Base-by-base conservation (phyloP, 2,888 invertebrate genomes). In the Stenurella melanura region DNA sequence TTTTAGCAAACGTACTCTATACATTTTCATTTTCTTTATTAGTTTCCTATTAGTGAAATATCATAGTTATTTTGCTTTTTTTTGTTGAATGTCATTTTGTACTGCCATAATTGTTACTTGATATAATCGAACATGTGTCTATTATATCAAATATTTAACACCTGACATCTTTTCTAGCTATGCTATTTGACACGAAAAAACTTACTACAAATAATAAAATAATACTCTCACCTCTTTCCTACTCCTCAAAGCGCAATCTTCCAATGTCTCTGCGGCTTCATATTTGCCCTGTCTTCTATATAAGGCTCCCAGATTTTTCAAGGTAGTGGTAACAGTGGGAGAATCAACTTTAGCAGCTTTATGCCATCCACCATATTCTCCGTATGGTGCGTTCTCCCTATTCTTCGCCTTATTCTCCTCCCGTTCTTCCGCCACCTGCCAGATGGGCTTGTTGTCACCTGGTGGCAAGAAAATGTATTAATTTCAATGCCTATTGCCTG, bases 231-330 rank as follows among this genome's bases (percentile, higher is more conserved):
- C 97, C 94, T 98, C 98, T 92, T 97, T 98, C 90, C 97, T 93
- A 89, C 98, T 98, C 88, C 98, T 93, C 84, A 98, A 92, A 56
- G 98, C 98, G 91, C 98, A 99, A 91, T 99, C 99, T 89, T 99
- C 99, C 34, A 99, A 92, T 0, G 98, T 98, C 90, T 99, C 99
- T 0, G 99, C 99, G 9, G 99, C 99, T 90, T 99, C 98, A 90
- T 98, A 99, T 92, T 99, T 99, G 85, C 99, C 98, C 91, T 99
- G 99, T 81, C 99, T 93, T 86, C 99, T 93, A 91, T 99, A 99
- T 66, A 99, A 93, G 21, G 99, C 98, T 79, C 98, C 98, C 77
- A 99, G 92, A 91, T 99, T 99, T 92, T 98, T 99, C 81, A 99
- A 91, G 0, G 99, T 99, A 19, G 99, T 99, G 18, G 98, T 98